Base-by-base conservation (phyloP, 2,888 invertebrate genomes). In the Nemotelus pantherinus region DNA sequence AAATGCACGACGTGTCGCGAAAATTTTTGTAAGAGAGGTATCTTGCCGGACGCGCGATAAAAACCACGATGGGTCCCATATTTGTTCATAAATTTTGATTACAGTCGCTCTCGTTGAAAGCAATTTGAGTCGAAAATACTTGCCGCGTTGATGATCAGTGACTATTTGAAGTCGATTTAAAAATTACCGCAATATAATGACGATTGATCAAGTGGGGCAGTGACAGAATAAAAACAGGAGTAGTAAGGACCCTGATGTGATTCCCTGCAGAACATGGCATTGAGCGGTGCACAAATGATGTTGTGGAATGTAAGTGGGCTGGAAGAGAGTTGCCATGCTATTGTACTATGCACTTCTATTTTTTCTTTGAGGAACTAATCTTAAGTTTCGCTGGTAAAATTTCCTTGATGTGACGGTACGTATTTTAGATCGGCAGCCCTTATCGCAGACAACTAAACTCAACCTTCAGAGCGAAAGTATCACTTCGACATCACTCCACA, bases 21-120 rank as follows among this genome's bases (percentile, higher is more conserved):
- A 70, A 74, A 74, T 53, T 74, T 68, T 74, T 25, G 74, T 48
- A 60, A 63, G 41, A n/a, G 60, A 39, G 3, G 47, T 6, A 50
- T 74, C 70, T 53, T 5, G 5, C 25, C 48, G 50, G 25, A 63
- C 47, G 41, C 25, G 44, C 10, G 60, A 63, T 47, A 45, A 74
- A 74, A 74, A 74, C 60, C 48, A 2, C 45, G 48, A 74, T 74
- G 7, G 60, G 60, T 41, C 6, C 74, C 74, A 60, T 74, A 74
- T 74, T 74, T 63, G 74, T 74, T 63, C 63, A 57, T 60, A 63
- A 74, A 74, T 74, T 60, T 74, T 60, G 74, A 60, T 63, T 60
- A 63, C n/a, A 2, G 41, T 9, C 5, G 53, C 53, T 53, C 48
- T 41, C 43, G 74, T 10, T 74, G 48, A 6, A 39, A 60, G 74